Base-by-base conservation (phyloP, 2,113 vertebrate genomes). In the Syrrhaptes paradoxus region DNA sequence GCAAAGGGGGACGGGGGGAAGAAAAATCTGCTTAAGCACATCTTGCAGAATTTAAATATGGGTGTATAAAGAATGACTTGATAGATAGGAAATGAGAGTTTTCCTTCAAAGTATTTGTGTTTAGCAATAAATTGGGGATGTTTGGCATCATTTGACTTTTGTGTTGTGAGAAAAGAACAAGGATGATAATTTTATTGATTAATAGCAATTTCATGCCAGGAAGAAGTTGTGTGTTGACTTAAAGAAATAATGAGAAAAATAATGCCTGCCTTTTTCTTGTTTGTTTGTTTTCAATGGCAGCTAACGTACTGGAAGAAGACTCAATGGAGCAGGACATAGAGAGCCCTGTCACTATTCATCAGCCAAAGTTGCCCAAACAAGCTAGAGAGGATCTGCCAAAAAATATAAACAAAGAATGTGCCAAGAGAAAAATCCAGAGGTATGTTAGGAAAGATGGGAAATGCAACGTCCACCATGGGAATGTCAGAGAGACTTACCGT, bases 251-350 rank as follows among this genome's bases (percentile, higher is more conserved):
- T 62, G 85, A 92, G 90, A 61, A 68, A 73, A 95, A 91, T 93
- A 95, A 91, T 61, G 38, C 24, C 68, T 52, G 57, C n/a, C n/a
- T 97, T 94, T 97, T 76, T 97, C 34, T 59, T 93, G 38, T 22
- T 52, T 87, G 65, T 84, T 97, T 97, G 94, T 89, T 96, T 93
- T 93, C 85, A 80, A 97, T 67, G 87, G 93, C 97, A 99, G 99
- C 98, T 98, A 98, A 98, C 93, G 98, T 98, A 97, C 96, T 98
- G 96, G 98, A 96, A 97, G 97, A 98, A 55, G 97, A 98, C 97
- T 98, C 98, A 97, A 99, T 99, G 99, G 99, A 99, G 98, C 99
- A 99, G 98, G 99, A 99, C 97, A 99, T 99, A 89, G 99, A 99
- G 97, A 99, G 99, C 98, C 98, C 99, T 73, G 97, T 99, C 96